Conservation (phyloP, 1,140 invertebrate species). For the Drosophila truncata region DNA sequence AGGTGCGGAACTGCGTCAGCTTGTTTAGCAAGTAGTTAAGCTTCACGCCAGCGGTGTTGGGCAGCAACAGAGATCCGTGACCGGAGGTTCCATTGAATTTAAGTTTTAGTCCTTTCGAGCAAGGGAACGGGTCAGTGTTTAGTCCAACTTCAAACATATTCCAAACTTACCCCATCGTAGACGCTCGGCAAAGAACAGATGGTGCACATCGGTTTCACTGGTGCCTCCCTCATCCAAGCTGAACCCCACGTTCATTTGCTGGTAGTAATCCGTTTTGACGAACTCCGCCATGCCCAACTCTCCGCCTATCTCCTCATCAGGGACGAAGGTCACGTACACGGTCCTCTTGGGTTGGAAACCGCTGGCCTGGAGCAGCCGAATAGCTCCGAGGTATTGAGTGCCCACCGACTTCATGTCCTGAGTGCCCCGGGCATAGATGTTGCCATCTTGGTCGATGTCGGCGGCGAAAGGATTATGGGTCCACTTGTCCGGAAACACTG, state of each 20-base stretch:
- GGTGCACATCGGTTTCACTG: constrained; percentile 88
- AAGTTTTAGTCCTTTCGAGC: constrained; percentile 44
- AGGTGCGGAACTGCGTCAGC: constrained; percentile 90
- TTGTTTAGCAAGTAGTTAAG: constrained; percentile 90
- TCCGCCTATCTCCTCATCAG: constrained; percentile 97
- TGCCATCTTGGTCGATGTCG: constrained; percentile 90
- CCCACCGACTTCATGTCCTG: constrained; percentile 88
- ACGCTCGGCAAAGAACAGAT: constrained; percentile 92
- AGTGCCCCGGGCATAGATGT: constrained; percentile 92
- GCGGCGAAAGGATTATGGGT: constrained; percentile 90
- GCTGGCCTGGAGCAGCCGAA: constrained; percentile 87
- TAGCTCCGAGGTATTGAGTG: constrained; percentile 87
- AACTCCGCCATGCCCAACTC: constrained; percentile 93
- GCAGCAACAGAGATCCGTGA: constrained; percentile 93
- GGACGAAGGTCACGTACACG: constrained; percentile 92
- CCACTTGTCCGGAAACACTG: constrained; percentile 90
- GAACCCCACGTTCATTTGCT: constrained; percentile 94
- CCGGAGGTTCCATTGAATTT: constrained; percentile 90
- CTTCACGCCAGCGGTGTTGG: constrained; percentile 94
- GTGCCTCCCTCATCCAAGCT: constrained; percentile 94
- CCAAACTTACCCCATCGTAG: constrained; percentile 88
- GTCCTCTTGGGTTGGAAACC: constrained; percentile 88
- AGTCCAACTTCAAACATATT: background rate
- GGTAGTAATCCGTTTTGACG: constrained; percentile 91
- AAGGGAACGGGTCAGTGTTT: background rate